Evolutionary conservation across 2,888 invertebrate species (phyloP).

Genomic region (Apocheima hispidaria): DNA sequence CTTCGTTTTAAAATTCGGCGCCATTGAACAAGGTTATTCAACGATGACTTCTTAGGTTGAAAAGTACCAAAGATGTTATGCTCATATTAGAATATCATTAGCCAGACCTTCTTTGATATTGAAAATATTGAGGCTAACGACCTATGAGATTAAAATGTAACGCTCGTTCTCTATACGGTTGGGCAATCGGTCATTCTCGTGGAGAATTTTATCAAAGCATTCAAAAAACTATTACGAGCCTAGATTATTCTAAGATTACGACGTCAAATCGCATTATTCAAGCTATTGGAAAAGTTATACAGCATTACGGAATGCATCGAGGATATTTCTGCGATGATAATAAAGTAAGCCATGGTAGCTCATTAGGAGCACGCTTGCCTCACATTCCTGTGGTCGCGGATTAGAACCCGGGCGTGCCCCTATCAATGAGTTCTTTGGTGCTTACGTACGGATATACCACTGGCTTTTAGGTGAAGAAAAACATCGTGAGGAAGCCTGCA

Average conservation of each 20-base stretch:
- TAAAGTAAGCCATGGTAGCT: too few relatives aligned
- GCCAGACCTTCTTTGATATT: conserved; percentile 33
- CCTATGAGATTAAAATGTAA: conserved; percentile 24
- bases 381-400: too few relatives aligned
- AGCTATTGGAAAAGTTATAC: not conserved
- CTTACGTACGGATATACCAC: too few relatives aligned
- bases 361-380: too few relatives aligned
- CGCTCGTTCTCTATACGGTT: conserved; percentile 5
- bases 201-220: conserved; percentile 1
- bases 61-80: conserved; percentile 7
- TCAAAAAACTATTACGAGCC: conserved; percentile 1
- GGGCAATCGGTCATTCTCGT: conserved; percentile 6
- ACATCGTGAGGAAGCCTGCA: too few relatives aligned
- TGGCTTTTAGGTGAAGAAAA: too few relatives aligned
- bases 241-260: too few relatives aligned
- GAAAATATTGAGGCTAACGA: conserved; percentile 41
- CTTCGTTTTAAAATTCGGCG: conserved; percentile 6
- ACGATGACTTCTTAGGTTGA: not conserved
- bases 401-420: too few relatives aligned
- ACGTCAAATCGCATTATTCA: not conserved
- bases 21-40: conserved; percentile 1
- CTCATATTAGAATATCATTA: conserved; percentile 33
- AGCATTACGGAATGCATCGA: not conserved
- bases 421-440: too few relatives aligned
- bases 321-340: not conserved